These are phyloP conservation scores for Gerris lacustris DNA, from an alignment of 2,888 invertebrate species.

Conservation along the genomic window DNA sequence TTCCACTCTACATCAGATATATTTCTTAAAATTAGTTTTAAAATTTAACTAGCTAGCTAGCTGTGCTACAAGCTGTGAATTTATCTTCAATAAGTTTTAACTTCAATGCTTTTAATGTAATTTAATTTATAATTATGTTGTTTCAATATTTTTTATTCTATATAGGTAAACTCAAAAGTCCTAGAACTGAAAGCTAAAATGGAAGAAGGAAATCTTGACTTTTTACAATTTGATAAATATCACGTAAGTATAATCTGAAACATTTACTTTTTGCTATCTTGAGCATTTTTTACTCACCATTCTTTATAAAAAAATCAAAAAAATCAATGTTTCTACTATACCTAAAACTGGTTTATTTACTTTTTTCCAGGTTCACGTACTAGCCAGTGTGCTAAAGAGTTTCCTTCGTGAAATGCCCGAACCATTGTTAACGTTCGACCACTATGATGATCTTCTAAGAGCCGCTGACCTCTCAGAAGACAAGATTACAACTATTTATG, in stretches of 20 bases:
- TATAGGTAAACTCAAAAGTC: conserved; percentile 50
- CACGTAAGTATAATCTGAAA: conserved; percentile 24
- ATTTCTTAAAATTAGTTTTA: no score
- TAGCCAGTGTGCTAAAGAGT: conserved; percentile 75
- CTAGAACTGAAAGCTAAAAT: conserved; percentile 61
- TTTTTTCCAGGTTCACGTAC: conserved; percentile 55
- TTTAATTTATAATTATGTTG: background rate
- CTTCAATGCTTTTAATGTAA: no score
- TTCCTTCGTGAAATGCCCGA: conserved; percentile 89
- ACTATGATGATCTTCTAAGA: conserved; percentile 86
- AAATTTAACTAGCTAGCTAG: no score
- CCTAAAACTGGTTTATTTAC: no score
- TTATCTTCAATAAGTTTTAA: no score
- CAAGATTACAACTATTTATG: conserved; percentile 69
- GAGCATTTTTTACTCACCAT: no score
- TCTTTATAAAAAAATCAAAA: no score
- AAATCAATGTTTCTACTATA: no score
- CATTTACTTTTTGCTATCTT: no score
- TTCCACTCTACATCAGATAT: no score
- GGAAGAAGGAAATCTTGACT: conserved; percentile 46
- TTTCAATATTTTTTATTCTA: conserved; percentile 17
- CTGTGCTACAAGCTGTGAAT: no score
- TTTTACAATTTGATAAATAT: conserved; percentile 31
- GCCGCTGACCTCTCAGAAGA: conserved; percentile 79
- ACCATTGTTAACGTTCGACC: conserved; percentile 81